A percentile compares a stretch with the other conserved stretches of the same genome.
Evolutionary conservation across 1,140 invertebrate species (phyloP).

Genomic region (Diorhabda carinulata): DNA sequence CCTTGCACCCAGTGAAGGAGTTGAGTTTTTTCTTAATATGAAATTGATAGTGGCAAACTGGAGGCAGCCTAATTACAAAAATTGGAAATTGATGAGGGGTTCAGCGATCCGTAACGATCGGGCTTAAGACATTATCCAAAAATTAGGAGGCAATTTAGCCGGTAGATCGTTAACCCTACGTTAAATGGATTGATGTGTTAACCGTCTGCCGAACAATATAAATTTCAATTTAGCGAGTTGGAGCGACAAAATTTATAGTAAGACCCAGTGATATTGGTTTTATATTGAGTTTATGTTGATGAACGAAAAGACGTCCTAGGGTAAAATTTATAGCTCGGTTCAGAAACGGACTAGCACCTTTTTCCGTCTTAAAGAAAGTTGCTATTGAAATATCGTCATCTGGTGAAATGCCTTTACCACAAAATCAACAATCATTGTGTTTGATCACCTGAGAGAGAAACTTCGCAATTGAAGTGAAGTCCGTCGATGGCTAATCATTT

Average conservation of each 20-base stretch:
- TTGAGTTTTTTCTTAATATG: background rate
- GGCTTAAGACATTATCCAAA: slow-evolving; percentile 2
- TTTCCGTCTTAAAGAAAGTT: too few relatives aligned
- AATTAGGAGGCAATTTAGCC: slow-evolving; percentile 1
- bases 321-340: slow-evolving; percentile 25
- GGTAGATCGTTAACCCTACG: slow-evolving; percentile 6
- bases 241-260: slow-evolving; percentile 34
- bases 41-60: background rate
- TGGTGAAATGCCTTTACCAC: too few relatives aligned
- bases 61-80: background rate
- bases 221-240: slow-evolving; percentile 33
- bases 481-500: too few relatives aligned
- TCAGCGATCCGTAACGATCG: background rate
- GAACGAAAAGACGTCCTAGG: slow-evolving; percentile 27
- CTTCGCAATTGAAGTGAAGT: too few relatives aligned
- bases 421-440: too few relatives aligned
- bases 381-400: too few relatives aligned
- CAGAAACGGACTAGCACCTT: background rate
- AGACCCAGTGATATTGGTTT: slow-evolving; percentile 35
- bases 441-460: too few relatives aligned
- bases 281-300: slow-evolving; percentile 39
- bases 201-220: slow-evolving; percentile 31
- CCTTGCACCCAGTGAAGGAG: too few relatives aligned
- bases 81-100: slow-evolving; percentile 2
- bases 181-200: slow-evolving; percentile 29